Evolutionary conservation across 2,113 vertebrate species (phyloP).

Genomic region (Chroicocephalus ridibundus): DNA sequence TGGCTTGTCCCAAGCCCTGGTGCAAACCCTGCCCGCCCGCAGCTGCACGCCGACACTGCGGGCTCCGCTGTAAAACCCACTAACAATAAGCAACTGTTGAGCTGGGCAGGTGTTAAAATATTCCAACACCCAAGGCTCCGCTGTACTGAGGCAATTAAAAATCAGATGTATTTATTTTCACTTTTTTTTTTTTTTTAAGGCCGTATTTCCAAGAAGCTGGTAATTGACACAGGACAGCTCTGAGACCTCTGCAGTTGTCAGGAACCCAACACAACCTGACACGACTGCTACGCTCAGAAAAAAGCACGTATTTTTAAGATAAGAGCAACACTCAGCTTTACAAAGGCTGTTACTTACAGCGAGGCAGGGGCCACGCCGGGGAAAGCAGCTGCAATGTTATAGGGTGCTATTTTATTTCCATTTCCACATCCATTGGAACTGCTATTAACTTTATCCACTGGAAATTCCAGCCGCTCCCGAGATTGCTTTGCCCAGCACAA

Average conservation of each 20-base stretch:
- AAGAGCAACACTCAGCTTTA: not conserved
- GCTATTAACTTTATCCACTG: constrained; percentile 48
- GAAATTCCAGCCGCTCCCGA: constrained; percentile 60
- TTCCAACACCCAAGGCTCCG: not conserved
- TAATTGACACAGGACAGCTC: not conserved
- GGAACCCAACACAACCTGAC: not conserved
- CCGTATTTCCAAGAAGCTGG: not conserved
- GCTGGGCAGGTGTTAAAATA: constrained; percentile 61
- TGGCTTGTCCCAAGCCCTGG: not conserved
- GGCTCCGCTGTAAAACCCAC: not conserved
- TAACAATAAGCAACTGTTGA: constrained; percentile 54
- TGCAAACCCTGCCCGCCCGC: not conserved
- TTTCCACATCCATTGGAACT: constrained; percentile 56
- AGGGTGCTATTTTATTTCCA: constrained; percentile 62
- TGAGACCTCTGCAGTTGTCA: not conserved
- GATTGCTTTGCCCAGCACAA: not conserved
- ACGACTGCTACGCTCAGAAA: not conserved
- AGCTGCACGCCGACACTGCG: not conserved
- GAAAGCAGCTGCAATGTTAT: constrained; percentile 51
- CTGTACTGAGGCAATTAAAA: constrained; percentile 15
- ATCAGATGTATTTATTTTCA: not conserved
- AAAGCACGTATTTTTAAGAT: not conserved
- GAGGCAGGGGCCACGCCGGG: not conserved
- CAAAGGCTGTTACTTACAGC: not conserved
- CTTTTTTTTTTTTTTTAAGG: not conserved